A percentile compares a stretch with the other conserved stretches of the same genome.
Evolutionary conservation across 2,888 invertebrate species (phyloP).

Genomic region (Stenotaenia linearis): DNA sequence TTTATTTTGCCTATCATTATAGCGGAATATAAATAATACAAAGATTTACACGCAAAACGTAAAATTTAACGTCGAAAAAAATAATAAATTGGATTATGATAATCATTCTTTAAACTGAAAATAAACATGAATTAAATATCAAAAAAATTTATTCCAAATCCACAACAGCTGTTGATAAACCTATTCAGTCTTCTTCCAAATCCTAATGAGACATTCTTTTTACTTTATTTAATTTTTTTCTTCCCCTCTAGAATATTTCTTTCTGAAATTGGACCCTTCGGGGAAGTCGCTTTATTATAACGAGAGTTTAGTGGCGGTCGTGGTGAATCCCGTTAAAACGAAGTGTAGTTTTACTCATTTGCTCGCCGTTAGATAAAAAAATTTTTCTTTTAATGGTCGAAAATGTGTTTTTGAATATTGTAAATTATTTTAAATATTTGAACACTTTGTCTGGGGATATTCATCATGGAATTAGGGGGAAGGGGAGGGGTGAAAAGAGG

Average conservation of each 20-base stretch:
- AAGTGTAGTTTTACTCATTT: conserved; percentile 7
- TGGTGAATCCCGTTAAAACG: neutral
- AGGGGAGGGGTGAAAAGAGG: neutral
- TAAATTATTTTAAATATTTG: conserved; percentile 7
- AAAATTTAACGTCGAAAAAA: neutral
- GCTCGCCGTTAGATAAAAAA: neutral
- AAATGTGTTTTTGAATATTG: neutral
- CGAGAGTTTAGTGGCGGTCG: neutral
- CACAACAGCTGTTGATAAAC: conserved; percentile 23
- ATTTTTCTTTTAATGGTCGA: neutral
- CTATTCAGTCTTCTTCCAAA: neutral
- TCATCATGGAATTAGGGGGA: conserved; percentile 23
- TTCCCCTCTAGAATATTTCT: neutral
- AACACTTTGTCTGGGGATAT: conserved; percentile 13
- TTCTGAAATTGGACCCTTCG: conserved; percentile 26
- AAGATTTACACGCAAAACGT: neutral
- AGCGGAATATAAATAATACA: neutral
- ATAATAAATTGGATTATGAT: neutral
- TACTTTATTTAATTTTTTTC: conserved; percentile 10
- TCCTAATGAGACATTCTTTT: conserved; percentile 26
- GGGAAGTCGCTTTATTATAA: conserved; percentile 26
- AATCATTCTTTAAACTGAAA: neutral
- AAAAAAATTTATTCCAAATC: neutral
- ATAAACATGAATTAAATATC: neutral
- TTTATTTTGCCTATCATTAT: neutral